These are phyloP conservation scores for Buphagus erythrorhynchus DNA, from an alignment of 2,797 vertebrate genomes.

Conservation along the genomic window DNA sequence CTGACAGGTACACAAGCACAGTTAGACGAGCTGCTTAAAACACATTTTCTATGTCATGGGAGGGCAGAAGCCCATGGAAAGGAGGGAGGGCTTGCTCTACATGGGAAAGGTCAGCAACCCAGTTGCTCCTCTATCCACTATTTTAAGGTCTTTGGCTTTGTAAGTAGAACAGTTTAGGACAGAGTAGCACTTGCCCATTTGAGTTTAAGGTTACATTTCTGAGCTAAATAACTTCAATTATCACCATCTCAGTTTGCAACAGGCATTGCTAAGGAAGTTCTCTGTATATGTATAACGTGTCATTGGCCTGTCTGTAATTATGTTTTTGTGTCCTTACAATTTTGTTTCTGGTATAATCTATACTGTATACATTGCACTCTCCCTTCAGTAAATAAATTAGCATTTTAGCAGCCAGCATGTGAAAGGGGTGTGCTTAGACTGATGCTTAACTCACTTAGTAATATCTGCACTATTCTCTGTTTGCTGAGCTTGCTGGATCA, in stretches of 20 bases:
- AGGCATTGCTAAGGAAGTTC: not conserved
- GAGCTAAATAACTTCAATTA: not conserved
- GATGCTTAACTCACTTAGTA: not conserved
- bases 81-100: not conserved
- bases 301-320: not conserved
- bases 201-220: not conserved
- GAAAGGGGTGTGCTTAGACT: not conserved
- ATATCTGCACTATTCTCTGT: not conserved
- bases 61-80: not conserved
- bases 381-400: not conserved
- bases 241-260: not conserved
- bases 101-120: not conserved
- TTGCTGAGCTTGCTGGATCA: not conserved
- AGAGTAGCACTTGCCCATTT: not conserved
- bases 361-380: not conserved
- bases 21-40: not conserved
- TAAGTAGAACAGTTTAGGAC: not conserved
- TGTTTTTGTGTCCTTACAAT: not conserved
- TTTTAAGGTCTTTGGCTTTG: not conserved
- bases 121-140: not conserved
- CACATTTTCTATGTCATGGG: not conserved
- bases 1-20: not conserved
- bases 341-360: not conserved
- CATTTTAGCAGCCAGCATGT: not conserved
- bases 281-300: fast-evolving